These are phyloP conservation scores for Athripsodes cinereus DNA, from an alignment of 2,888 invertebrate genomes.

Conservation along the genomic window DNA sequence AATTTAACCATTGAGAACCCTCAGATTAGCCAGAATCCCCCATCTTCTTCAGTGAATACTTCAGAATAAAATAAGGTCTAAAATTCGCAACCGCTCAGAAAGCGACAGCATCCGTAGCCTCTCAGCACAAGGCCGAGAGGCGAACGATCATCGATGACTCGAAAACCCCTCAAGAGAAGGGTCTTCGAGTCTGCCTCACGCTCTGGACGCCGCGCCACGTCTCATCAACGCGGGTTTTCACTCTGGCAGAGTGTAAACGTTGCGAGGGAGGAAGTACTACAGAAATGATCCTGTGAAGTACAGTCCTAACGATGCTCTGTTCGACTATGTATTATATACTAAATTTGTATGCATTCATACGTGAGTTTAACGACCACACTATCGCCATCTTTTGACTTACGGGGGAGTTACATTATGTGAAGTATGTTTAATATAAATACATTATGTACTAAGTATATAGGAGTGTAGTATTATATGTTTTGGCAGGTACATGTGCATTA, in stretches of 20 bases:
- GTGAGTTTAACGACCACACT: background rate
- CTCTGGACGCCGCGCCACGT: conserved; percentile 29
- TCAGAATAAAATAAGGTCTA: too few species aligned
- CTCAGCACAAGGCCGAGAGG: conserved; percentile 9
- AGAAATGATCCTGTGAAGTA: too few species aligned
- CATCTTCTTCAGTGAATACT: too few species aligned
- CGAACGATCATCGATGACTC: conserved; percentile 23
- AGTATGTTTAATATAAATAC: background rate
- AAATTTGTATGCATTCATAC: background rate
- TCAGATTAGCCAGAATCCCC: too few species aligned
- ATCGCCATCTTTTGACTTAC: background rate
- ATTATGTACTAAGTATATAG: background rate
- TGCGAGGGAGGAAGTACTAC: too few species aligned
- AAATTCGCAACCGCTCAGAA: too few species aligned
- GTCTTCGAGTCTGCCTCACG: conserved; percentile 27
- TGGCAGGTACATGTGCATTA: too few species aligned
- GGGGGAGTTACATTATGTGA: background rate
- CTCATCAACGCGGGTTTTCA: conserved; percentile 27
- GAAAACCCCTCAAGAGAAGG: background rate
- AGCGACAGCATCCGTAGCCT: too few species aligned
- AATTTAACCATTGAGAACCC: too few species aligned
- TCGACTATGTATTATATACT: background rate
- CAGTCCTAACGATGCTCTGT: too few species aligned
- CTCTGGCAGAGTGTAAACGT: conserved; percentile 19
- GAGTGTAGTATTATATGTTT: too few species aligned